Evolutionary conservation across 2,888 invertebrate genomes (phyloP).

Genomic region (Morpho deidamia): DNA sequence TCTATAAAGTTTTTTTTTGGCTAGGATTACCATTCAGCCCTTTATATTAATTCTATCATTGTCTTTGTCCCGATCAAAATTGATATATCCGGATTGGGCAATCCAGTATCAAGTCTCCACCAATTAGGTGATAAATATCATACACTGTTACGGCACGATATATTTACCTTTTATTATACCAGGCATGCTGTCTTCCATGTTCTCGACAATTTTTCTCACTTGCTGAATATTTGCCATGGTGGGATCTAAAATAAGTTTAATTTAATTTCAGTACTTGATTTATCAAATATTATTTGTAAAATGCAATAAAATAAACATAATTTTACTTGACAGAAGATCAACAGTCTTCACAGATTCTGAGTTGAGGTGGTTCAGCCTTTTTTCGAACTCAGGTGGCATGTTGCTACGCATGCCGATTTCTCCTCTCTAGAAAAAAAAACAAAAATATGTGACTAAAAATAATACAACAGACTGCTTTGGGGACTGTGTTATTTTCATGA

Average conservation of each 20-base stretch:
- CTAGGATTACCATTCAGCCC: too few species aligned
- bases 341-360: constrained; percentile 98
- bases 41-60: too few species aligned
- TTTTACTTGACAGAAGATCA: constrained; percentile 84
- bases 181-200: constrained; percentile 43
- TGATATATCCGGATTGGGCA: too few species aligned
- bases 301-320: neutral
- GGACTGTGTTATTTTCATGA: neutral
- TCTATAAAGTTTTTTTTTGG: too few species aligned
- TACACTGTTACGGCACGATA: neutral
- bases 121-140: too few species aligned
- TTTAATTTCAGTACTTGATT: too few species aligned
- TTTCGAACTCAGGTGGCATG: constrained; percentile 77
- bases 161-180: constrained; percentile 40
- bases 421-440: constrained; percentile 15
- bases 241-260: constrained; percentile 61
- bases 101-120: too few species aligned
- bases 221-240: constrained; percentile 69
- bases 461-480: too few species aligned
- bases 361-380: constrained; percentile 86
- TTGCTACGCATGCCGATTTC: constrained; percentile 8
- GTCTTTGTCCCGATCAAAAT: too few species aligned
- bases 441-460: neutral
- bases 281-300: too few species aligned
- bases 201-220: constrained; percentile 33